phyloP scores from a whole-genome alignment of 2,888 invertebrate species.

The Metallyticus violacea region DNA sequence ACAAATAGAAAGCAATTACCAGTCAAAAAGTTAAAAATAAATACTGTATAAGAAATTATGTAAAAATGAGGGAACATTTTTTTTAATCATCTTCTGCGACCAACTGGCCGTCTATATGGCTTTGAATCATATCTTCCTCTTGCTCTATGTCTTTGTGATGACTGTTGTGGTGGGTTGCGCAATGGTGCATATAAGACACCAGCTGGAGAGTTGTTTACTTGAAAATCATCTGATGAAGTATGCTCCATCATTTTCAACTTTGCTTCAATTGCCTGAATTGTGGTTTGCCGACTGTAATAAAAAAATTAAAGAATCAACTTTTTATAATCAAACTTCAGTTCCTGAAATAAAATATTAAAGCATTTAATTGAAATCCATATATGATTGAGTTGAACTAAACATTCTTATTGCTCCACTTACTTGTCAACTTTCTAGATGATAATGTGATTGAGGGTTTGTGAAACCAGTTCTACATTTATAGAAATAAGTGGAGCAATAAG shows the following conservation, averaged over 20 bases:
- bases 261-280: slow-evolving; percentile 85
- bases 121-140: slow-evolving; percentile 23
- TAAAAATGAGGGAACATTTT: background rate
- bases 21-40: background rate
- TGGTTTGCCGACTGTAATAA: slow-evolving; percentile 64
- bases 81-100: background rate
- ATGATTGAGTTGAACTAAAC: too few relatives aligned
- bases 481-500: too few relatives aligned
- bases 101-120: slow-evolving; percentile 24
- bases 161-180: background rate
- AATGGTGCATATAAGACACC: slow-evolving; percentile 14
- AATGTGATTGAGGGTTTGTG: too few relatives aligned
- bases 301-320: background rate
- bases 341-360: too few relatives aligned
- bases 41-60: background rate
- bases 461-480: too few relatives aligned
- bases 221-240: slow-evolving; percentile 66
- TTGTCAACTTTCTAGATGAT: too few relatives aligned
- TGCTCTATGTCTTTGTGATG: background rate
- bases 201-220: slow-evolving; percentile 58
- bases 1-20: background rate
- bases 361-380: too few relatives aligned
- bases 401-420: too few relatives aligned
- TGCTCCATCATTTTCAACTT: slow-evolving; percentile 77
- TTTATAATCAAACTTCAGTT: too few relatives aligned